Percentiles rank a stretch among this genome's conserved stretches.
Conservation (phyloP, 2,888 invertebrate species). For the Lochmaea crataegi region DNA sequence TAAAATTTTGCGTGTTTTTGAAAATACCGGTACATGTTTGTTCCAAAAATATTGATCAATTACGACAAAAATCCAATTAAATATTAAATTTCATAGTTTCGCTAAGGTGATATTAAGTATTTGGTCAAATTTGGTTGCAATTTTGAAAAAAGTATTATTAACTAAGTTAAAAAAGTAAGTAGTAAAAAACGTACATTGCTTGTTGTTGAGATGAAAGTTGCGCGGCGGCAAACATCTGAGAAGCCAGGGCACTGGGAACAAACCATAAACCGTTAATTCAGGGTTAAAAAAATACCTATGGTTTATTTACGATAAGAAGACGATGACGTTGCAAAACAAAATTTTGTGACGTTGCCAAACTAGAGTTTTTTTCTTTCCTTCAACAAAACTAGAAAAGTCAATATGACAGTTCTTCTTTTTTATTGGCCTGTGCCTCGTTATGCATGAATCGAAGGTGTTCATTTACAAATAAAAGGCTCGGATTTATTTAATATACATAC, state of each 20-base stretch:
- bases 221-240: constrained; percentile 94
- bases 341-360: too few species aligned
- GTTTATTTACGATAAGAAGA: too few species aligned
- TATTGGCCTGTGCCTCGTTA: too few species aligned
- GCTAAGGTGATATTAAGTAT: neutral
- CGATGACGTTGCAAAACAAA: too few species aligned
- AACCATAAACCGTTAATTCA: constrained; percentile 63
- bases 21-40: neutral
- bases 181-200: constrained; percentile 83
- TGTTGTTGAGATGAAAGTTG: constrained; percentile 93
- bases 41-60: neutral
- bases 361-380: too few species aligned
- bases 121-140: constrained; percentile 39
- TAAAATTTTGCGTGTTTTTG: neutral
- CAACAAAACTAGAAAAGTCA: too few species aligned
- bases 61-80: neutral
- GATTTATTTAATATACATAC: too few species aligned
- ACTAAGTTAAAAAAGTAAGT: constrained; percentile 28
- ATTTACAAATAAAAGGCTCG: too few species aligned
- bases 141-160: constrained; percentile 25
- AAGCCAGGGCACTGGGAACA: constrained; percentile 95
- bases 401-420: too few species aligned
- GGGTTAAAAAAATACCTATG: constrained; percentile 40
- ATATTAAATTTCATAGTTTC: neutral
- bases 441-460: too few species aligned